phyloP scores from a whole-genome alignment of 2,797 vertebrate genomes.

The Melanogrammus aeglefinus region DNA sequence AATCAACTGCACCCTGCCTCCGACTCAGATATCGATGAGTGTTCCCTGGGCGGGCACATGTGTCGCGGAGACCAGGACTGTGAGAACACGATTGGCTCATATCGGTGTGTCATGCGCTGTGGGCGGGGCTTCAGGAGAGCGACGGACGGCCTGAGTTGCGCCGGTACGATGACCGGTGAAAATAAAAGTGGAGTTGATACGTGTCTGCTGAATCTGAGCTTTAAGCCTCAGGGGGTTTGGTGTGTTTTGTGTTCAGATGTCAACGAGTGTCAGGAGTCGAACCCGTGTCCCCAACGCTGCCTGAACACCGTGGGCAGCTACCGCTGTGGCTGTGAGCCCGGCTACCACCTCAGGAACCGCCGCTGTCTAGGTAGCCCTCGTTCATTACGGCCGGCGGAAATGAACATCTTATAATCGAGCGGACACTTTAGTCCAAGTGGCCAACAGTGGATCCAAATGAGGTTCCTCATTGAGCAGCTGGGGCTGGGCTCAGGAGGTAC shows the following conservation, averaged over 20 bases:
- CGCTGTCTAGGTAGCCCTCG: constrained; percentile 84
- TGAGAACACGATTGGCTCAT: constrained; percentile 88
- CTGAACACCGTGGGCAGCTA: constrained; percentile 91
- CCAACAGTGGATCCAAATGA: too few species aligned
- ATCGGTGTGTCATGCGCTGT: constrained; percentile 83
- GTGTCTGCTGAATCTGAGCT: neutral
- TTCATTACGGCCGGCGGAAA: neutral
- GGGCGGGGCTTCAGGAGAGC: constrained; percentile 84
- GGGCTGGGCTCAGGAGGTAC: too few species aligned
- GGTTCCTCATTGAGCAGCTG: too few species aligned
- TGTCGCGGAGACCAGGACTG: constrained; percentile 87
- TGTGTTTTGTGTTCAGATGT: constrained; percentile 73
- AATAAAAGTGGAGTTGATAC: neutral
- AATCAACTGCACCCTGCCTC: neutral
- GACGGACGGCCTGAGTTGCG: constrained; percentile 82
- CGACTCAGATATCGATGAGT: constrained; percentile 88
- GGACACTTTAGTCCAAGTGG: too few species aligned
- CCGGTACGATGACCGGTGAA: constrained; percentile 67
- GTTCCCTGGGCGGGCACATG: constrained; percentile 74
- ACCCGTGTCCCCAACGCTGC: constrained; percentile 88
- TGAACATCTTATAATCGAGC: too few species aligned
- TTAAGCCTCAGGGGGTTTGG: neutral
- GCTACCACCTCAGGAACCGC: constrained; percentile 88
- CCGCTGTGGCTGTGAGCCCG: constrained; percentile 91
- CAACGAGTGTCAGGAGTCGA: constrained; percentile 92